A percentile compares a stretch with the other conserved stretches of the same genome.
These are phyloP conservation scores for Lepus americanus DNA, from an alignment of 2,113 vertebrate species.

Conservation along the genomic window DNA sequence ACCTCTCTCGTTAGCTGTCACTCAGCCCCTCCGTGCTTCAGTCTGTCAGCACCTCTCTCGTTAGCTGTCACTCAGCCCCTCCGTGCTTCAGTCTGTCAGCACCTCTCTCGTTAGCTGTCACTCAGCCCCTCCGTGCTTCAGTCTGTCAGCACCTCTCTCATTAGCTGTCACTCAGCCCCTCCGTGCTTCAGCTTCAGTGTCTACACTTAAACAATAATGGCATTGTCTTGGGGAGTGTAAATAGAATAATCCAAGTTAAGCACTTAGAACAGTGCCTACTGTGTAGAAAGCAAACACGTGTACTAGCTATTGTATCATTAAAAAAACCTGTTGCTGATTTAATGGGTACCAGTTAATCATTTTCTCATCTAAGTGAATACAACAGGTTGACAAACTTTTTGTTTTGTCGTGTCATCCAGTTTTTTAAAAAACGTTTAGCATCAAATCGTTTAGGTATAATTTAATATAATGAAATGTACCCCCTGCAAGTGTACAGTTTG, in stretches of 20 bases:
- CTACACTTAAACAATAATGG: background rate
- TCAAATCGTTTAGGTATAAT: background rate
- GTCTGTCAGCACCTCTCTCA: background rate
- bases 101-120: background rate
- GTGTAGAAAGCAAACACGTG: background rate
- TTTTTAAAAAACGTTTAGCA: background rate
- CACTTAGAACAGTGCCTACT: background rate
- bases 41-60: background rate
- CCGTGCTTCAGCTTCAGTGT: background rate
- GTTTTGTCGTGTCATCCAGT: background rate
- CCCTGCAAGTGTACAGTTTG: background rate
- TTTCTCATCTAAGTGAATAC: background rate
- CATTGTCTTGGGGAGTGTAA: background rate
- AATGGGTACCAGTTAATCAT: background rate
- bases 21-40: background rate
- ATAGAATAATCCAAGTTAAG: conserved; percentile 1
- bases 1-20: background rate
- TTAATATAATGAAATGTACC: conserved; percentile 16
- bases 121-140: background rate
- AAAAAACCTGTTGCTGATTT: background rate
- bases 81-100: background rate
- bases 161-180: background rate
- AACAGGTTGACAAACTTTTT: background rate
- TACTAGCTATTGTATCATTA: background rate
- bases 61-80: background rate